A percentile compares a stretch with the other conserved stretches of the same genome.
Evolutionary conservation across 2,113 vertebrate genomes (phyloP).

Genomic region (Rhinopithecus roxellana): DNA sequence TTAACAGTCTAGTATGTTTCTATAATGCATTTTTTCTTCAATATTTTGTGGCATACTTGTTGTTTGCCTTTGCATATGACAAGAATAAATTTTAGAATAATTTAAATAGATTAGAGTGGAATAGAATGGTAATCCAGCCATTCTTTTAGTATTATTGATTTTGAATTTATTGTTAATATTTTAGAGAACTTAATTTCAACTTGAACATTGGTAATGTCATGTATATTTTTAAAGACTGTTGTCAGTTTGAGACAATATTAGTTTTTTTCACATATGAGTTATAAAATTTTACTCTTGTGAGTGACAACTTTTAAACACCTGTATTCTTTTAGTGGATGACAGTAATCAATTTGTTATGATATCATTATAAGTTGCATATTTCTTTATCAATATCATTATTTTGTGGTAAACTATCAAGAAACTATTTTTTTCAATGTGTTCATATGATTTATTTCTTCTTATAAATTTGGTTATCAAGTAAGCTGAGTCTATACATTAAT

Average conservation of each 20-base stretch:
- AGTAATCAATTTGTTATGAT: background rate
- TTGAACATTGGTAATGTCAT: background rate
- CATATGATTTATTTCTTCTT: background rate
- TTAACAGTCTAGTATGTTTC: background rate
- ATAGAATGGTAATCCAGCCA: background rate
- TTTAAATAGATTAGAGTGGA: background rate
- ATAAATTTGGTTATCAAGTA: background rate
- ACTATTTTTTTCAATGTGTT: background rate
- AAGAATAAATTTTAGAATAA: background rate
- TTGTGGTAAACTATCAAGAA: background rate
- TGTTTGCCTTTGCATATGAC: background rate
- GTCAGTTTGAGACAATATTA: background rate
- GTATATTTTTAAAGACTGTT: background rate
- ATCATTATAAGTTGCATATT: background rate
- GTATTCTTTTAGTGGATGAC: background rate
- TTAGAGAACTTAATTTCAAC: background rate
- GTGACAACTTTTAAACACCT: background rate
- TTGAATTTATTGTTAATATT: background rate
- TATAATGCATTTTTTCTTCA: background rate
- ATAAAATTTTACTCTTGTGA: background rate
- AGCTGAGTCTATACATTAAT: background rate
- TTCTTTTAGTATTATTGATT: background rate
- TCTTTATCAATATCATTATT: background rate
- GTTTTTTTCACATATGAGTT: background rate
- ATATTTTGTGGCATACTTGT: background rate